Base-by-base conservation (phyloP, 2,113 vertebrate species). In the Misgurnus anguillicaudatus region DNA sequence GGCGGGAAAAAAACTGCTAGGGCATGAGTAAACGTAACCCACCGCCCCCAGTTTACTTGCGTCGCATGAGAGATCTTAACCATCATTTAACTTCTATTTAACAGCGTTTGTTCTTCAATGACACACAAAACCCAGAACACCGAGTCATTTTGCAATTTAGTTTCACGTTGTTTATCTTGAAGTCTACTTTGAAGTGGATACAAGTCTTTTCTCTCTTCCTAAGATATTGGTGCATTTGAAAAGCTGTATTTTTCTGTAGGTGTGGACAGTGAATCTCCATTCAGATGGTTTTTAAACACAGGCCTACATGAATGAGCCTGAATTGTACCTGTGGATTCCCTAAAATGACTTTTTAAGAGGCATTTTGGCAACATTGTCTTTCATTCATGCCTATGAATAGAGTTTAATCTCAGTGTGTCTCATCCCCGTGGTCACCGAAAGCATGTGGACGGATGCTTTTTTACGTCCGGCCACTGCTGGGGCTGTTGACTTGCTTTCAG, bases 311-410 rank as follows among this genome's bases (percentile, higher is more conserved):
- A 80, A 71, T 57, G 75, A 36, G 47, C 6, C 68, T 21, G 68
- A 77, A 65, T 60, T 77, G 85, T 87, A 91, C 89, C 89, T 91
- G 90, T 90, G 90, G 87, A 88, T 89, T 91, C 87, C 78, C 86
- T 85, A 77, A 48, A 84, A 83, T 89, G 89, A 75, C 78, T 83
- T 77, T 89, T 82, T 86, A 87, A 87, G 55, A 90, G 81, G 68
- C 87, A 81, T 71, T 83, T 83, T 89, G 88, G 90, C 90, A 89
- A 57, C 41, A 48, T 55, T 78, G 85, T 89, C 89, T 78, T 88
- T 91, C 91, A 91, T 91, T 91, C 90, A 87, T 67, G 85, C 86
- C 88, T 91, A 91, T 90, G 90, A 91, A 91, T 92, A 92, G 90
- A 87, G 88, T 81, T 84, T 81, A 87, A 90, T 89, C 82, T 88